Conservation (phyloP, 2,797 vertebrate species). For the Sternotherus odoratus region DNA sequence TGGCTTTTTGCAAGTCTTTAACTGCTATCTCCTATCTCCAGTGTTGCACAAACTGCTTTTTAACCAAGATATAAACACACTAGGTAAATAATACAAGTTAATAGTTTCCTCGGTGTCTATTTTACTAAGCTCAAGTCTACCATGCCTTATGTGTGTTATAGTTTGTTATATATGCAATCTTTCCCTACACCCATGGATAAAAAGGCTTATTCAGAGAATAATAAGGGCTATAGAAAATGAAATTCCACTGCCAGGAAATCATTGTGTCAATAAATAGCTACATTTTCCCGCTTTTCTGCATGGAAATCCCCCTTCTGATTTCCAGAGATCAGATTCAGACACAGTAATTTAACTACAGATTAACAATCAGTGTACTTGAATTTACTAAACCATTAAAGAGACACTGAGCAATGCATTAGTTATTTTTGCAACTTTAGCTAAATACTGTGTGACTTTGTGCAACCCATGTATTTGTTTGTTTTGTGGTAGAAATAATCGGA, state of each 20-base stretch:
- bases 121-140: neutral
- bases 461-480: neutral
- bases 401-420: neutral
- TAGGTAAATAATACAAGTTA: neutral
- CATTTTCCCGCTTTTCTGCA: conserved; percentile 58
- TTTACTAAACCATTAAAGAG: conserved; percentile 32
- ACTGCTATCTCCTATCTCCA: rapidly evolving
- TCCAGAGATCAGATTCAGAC: neutral
- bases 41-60: rapidly evolving
- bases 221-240: conserved; percentile 65
- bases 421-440: conserved; percentile 14
- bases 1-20: neutral
- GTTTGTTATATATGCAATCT: neutral
- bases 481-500: neutral
- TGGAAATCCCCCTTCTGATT: conserved; percentile 52
- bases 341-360: neutral
- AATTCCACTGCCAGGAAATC: conserved; percentile 70
- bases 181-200: conserved; percentile 49
- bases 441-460: neutral
- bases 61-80: neutral
- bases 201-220: conserved; percentile 68
- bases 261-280: conserved; percentile 56
- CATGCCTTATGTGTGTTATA: conserved; percentile 12
- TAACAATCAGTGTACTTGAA: neutral
- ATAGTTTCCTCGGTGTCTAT: conserved; percentile 49